Conservation (phyloP, 2,888 invertebrate species). For the Seira ritae region DNA sequence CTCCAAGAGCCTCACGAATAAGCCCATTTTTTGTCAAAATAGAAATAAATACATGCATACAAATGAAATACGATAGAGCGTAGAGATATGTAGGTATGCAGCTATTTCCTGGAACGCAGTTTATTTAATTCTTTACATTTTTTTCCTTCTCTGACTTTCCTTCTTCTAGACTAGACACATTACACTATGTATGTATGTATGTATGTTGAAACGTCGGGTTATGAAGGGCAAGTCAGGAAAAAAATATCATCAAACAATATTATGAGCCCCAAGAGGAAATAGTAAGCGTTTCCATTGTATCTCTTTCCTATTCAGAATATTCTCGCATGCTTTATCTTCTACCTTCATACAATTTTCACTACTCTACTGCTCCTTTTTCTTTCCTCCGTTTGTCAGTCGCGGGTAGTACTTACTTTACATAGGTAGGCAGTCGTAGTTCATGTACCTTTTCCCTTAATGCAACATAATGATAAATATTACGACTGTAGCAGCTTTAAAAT, state of each 20-base stretch:
- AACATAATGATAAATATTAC: conserved; percentile 9
- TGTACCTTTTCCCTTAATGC: background rate
- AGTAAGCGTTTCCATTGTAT: conserved; percentile 22
- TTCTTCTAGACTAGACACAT: no score
- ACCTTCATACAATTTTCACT: no score
- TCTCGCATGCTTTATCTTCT: no score
- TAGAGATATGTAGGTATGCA: background rate
- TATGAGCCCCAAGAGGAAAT: conserved; percentile 59
- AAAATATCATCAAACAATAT: conserved; percentile 59
- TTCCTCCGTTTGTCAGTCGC: background rate
- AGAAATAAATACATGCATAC: no score
- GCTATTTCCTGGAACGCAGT: background rate
- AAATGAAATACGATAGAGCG: no score
- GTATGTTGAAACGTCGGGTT: conserved; percentile 28
- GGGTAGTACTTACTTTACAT: no score
- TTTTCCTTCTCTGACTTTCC: no score
- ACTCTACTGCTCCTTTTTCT: conserved; percentile 7
- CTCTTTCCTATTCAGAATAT: background rate
- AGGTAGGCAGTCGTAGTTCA: no score
- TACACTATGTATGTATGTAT: no score
- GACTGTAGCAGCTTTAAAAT: background rate
- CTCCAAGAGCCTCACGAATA: no score
- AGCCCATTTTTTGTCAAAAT: no score
- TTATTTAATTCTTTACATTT: no score
- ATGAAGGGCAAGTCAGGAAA: conserved; percentile 41